These are phyloP conservation scores for Cyprinodon tularosa DNA, from an alignment of 2,113 vertebrate genomes.

Conservation along the genomic window DNA sequence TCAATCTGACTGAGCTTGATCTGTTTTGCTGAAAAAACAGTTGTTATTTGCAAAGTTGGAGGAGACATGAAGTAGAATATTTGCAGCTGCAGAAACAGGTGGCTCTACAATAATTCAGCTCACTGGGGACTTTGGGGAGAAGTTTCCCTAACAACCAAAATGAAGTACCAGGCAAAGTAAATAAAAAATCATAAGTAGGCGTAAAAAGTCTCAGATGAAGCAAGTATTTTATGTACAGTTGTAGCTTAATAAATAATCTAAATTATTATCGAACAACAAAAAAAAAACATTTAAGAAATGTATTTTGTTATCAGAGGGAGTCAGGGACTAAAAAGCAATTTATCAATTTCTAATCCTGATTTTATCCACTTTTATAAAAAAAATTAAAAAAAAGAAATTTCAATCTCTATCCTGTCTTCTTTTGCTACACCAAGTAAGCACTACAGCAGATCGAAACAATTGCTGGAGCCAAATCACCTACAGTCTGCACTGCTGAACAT, in stretches of 20 bases:
- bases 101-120: too few relatives aligned
- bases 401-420: conserved; percentile 6
- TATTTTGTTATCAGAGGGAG: conserved; percentile 10
- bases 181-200: conserved; percentile 65
- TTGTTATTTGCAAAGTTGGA: too few relatives aligned
- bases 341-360: background rate
- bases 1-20: too few relatives aligned
- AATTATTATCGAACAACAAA: background rate
- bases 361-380: conserved; percentile 12
- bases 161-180: conserved; percentile 53
- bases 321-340: background rate
- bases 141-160: too few relatives aligned
- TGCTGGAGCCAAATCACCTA: conserved; percentile 16
- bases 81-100: too few relatives aligned
- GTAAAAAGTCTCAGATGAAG: conserved; percentile 28
- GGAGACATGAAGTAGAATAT: too few relatives aligned
- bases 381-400: conserved; percentile 14
- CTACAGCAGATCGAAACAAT: conserved; percentile 28
- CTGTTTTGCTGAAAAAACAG: too few relatives aligned
- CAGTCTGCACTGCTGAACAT: conserved; percentile 4
- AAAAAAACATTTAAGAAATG: background rate
- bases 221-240: conserved; percentile 5
- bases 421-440: conserved; percentile 5
- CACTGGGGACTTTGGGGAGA: too few relatives aligned
- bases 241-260: background rate